These are phyloP conservation scores for Microctonus aethiopoides DNA, from an alignment of 2,888 invertebrate genomes.

Conservation along the genomic window DNA sequence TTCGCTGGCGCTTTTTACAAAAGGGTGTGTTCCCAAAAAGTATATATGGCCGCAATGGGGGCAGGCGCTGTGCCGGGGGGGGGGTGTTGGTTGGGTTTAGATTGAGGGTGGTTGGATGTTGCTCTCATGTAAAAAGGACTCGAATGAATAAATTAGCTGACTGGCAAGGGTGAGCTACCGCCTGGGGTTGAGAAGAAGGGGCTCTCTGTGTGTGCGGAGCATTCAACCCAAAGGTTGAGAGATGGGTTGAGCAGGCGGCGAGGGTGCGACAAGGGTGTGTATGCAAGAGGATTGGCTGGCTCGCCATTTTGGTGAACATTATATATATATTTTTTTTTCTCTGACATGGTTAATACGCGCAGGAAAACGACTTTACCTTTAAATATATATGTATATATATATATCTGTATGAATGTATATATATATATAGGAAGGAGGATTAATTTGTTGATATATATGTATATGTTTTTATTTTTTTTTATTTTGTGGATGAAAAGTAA, in stretches of 20 bases:
- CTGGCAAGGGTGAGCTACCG: slow-evolving; percentile 36
- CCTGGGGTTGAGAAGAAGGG: slow-evolving; percentile 28
- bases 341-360: slow-evolving; percentile 6
- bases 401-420: too few relatives aligned
- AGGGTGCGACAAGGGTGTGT: slow-evolving; percentile 38
- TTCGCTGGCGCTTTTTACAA: slow-evolving; percentile 60
- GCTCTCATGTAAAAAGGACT: slow-evolving; percentile 61
- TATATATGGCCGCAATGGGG: slow-evolving; percentile 23
- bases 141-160: slow-evolving; percentile 65
- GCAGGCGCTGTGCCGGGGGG: slow-evolving; percentile 29
- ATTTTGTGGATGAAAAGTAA: not conserved
- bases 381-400: not conserved
- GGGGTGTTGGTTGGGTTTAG: slow-evolving; percentile 32
- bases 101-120: slow-evolving; percentile 45
- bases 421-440: too few relatives aligned
- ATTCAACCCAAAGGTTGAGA: slow-evolving; percentile 37
- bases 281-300: slow-evolving; percentile 49
- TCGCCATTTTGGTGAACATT: slow-evolving; percentile 64
- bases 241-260: slow-evolving; percentile 38
- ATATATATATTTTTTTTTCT: slow-evolving; percentile 27
- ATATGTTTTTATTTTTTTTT: not conserved
- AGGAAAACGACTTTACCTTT: slow-evolving; percentile 1
- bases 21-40: slow-evolving; percentile 59
- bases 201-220: slow-evolving; percentile 30
- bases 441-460: too few relatives aligned